A percentile compares a stretch with the other conserved stretches of the same genome.
These are phyloP conservation scores for Argynnis bischoffii DNA, from an alignment of 2,888 invertebrate species.

Conservation along the genomic window DNA sequence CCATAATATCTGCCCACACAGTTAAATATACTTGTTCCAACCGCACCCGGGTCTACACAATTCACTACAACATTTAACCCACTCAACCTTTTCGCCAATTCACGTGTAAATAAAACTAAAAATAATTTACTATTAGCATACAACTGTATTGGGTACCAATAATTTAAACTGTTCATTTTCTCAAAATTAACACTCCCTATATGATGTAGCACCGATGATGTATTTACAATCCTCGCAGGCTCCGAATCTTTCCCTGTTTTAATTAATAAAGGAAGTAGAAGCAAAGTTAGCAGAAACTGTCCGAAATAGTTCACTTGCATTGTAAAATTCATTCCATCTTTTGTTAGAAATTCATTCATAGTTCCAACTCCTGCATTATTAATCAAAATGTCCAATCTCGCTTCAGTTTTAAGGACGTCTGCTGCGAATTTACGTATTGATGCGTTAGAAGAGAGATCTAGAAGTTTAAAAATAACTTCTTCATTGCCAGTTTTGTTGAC, in stretches of 20 bases:
- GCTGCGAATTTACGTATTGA: constrained; percentile 91
- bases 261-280: constrained; percentile 90
- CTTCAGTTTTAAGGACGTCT: constrained; percentile 87
- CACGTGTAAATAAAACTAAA: constrained; percentile 86
- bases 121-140: constrained; percentile 88
- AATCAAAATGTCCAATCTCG: constrained; percentile 89
- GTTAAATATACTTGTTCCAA: constrained; percentile 89
- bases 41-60: constrained; percentile 92
- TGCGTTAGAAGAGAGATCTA: constrained; percentile 88
- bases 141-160: constrained; percentile 68
- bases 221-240: constrained; percentile 89
- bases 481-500: constrained; percentile 85
- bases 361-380: constrained; percentile 93
- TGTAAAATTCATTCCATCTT: constrained; percentile 92
- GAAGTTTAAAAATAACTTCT: constrained; percentile 86
- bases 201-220: constrained; percentile 89
- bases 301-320: constrained; percentile 98
- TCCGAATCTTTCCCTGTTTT: constrained; percentile 76
- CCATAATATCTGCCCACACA: constrained; percentile 71
- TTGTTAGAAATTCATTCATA: constrained; percentile 82
- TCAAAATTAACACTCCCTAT: constrained; percentile 86
- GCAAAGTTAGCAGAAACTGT: constrained; percentile 93
- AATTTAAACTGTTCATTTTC: constrained; percentile 84
- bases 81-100: constrained; percentile 85
- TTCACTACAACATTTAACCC: constrained; percentile 87